Conservation (phyloP, 2,113 vertebrate species). For the Poeciliopsis prolifica region DNA sequence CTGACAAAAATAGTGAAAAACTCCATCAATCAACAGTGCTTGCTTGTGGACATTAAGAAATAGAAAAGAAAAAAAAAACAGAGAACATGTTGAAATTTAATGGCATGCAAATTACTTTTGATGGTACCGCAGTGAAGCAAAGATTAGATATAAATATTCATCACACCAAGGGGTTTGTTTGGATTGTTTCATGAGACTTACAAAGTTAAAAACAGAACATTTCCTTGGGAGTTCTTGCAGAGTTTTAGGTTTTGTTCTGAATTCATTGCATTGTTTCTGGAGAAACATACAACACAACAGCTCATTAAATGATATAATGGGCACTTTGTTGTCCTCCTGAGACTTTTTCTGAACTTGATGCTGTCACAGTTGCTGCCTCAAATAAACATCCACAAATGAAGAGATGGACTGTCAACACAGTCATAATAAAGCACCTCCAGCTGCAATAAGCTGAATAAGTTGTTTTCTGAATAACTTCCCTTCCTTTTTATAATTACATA, state of each 20-base stretch:
- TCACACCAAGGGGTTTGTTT: slow-evolving; percentile 24
- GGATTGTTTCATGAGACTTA: slow-evolving; percentile 8
- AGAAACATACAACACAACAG: too few relatives aligned
- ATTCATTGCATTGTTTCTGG: background rate
- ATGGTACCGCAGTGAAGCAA: slow-evolving; percentile 24
- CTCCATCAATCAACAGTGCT: slow-evolving; percentile 46
- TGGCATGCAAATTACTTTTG: slow-evolving; percentile 6
- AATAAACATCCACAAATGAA: too few relatives aligned
- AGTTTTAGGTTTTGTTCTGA: background rate
- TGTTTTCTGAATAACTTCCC: too few relatives aligned
- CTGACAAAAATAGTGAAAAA: slow-evolving; percentile 32
- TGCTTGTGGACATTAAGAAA: slow-evolving; percentile 32
- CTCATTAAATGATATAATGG: too few relatives aligned
- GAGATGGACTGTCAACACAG: too few relatives aligned
- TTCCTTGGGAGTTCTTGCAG: background rate
- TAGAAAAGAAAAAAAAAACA: background rate
- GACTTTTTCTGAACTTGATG: too few relatives aligned
- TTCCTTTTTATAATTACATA: too few relatives aligned
- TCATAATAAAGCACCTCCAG: too few relatives aligned
- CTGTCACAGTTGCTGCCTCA: too few relatives aligned
- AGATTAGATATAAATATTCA: slow-evolving; percentile 27
- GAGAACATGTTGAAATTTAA: slow-evolving; percentile 15
- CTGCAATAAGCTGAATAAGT: too few relatives aligned
- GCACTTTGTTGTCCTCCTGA: too few relatives aligned
- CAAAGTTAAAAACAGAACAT: background rate